Base-by-base conservation (phyloP, 2,797 vertebrate genomes). In the Chromis chromis region DNA sequence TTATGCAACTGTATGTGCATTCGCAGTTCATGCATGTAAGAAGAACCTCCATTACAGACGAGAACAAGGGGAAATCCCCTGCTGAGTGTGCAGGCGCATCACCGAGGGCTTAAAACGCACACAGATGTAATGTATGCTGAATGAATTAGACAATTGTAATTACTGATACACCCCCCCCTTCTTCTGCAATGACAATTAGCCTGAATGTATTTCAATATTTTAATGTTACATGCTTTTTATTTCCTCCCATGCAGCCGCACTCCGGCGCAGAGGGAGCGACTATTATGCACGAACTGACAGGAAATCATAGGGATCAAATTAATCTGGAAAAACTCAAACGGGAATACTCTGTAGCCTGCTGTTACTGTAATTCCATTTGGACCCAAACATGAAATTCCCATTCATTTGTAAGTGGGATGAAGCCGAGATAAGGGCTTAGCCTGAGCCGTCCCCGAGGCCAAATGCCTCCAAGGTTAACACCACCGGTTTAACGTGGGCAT, bases 391-490 rank as follows among this genome's bases (percentile, higher is more conserved):
- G 65, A 86, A 65, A 87, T 86, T 87, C 74, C 76, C 74, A 82
- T 86, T 89, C 66, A 73, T 88, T 78, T 82, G 69, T 82, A 67
- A 86, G 78, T 70, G 77, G 78, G 75, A 79, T 89, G 75, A 82
- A 78, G 80, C 76, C 0, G 50, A 79, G 76, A 72, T 64, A 39
- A 83, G 46, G 50, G 78, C 76, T 88, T 74, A 78, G 56, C 72
- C 75, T 81, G 72, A 83, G 81, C 79, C 8, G 63, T 74, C 76
- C 76, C 83, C 50, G 19, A 73, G 80, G 78, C 73, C 78, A 78
- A 72, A 82, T 72, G 73, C 76, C 61, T 77, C 56, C 33, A 49
- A 83, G 78, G 77, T 87, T 82, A 87, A 80, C 74, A 46, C 64
- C 53, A 25, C 0, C 24, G 67, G 52, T 83, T 85, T 79, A 76